phyloP scores from a whole-genome alignment of 2,797 vertebrate species.

The Chelidonichthys spinosus region DNA sequence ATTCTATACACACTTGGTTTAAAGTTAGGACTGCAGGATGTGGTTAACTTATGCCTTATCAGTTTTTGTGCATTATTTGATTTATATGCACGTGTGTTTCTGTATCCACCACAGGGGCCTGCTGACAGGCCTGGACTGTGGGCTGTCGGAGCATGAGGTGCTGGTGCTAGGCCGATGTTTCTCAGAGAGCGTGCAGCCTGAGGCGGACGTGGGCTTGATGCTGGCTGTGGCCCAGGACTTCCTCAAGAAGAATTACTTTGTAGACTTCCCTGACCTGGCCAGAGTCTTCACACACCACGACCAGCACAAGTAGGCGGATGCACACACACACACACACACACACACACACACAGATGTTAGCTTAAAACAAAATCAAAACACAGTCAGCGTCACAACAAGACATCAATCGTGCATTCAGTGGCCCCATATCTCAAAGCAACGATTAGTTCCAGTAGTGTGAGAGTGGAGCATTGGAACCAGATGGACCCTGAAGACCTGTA shows the following conservation, averaged over 20 bases:
- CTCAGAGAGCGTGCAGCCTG: constrained; percentile 62
- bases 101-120: constrained; percentile 65
- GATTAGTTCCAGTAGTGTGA: constrained; percentile 82
- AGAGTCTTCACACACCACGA: constrained; percentile 84
- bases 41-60: neutral
- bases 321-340: constrained; percentile 18
- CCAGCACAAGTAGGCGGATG: constrained; percentile 81
- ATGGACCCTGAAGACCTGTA: constrained; percentile 74
- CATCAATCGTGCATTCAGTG: constrained; percentile 74
- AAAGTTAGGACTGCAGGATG: neutral
- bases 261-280: constrained; percentile 83
- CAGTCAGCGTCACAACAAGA: constrained; percentile 70
- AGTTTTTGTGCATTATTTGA: neutral
- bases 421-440: constrained; percentile 73
- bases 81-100: neutral
- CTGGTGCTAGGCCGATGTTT: constrained; percentile 87
- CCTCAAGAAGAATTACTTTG: constrained; percentile 88
- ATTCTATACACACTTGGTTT: neutral
- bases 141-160: constrained; percentile 89
- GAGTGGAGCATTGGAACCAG: constrained; percentile 84
- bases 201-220: constrained; percentile 75
- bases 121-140: constrained; percentile 76
- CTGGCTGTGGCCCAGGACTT: constrained; percentile 86
- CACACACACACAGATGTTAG: constrained; percentile 21
- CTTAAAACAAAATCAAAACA: constrained; percentile 39